A percentile compares a stretch with the other conserved stretches of the same genome.
Conservation (phyloP, 2,888 invertebrate species). For the Timema cristinae region DNA sequence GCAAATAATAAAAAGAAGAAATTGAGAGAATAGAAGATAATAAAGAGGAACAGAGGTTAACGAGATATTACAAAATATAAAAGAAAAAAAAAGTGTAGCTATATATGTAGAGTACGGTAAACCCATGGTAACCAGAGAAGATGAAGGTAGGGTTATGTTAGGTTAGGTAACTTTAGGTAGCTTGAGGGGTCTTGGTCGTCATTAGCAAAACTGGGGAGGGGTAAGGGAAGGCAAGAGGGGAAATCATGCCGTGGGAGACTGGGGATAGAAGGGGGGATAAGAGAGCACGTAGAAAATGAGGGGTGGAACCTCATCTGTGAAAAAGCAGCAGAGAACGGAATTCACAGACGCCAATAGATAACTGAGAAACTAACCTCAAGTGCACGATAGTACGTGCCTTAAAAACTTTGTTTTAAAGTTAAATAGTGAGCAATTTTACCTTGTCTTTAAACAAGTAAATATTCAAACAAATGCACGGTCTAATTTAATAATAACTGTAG, state of each 20-base stretch:
- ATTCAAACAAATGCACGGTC: too few relatives aligned
- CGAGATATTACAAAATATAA: conserved; percentile 14
- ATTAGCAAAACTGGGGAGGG: neutral
- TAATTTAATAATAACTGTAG: too few relatives aligned
- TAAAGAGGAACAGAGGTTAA: conserved; percentile 16
- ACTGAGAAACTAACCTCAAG: too few relatives aligned
- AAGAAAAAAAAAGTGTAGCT: neutral
- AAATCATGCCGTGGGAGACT: too few relatives aligned
- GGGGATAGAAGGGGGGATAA: too few relatives aligned
- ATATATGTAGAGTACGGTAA: neutral
- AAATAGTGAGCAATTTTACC: too few relatives aligned
- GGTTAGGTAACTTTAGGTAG: conserved; percentile 15
- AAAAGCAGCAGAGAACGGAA: neutral
- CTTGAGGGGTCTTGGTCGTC: conserved; percentile 10
- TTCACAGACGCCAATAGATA: too few relatives aligned
- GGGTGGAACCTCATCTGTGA: neutral
- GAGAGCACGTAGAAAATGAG: too few relatives aligned
- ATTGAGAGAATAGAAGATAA: conserved; percentile 1
- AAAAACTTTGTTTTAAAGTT: too few relatives aligned
- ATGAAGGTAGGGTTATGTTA: neutral
- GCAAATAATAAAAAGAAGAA: conserved; percentile 3
- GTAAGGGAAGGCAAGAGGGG: neutral
- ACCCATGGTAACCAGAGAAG: conserved; percentile 7
- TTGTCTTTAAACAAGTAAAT: too few relatives aligned
- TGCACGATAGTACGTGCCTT: too few relatives aligned